Percentiles rank a stretch among this genome's conserved stretches.
phyloP scores from a whole-genome alignment of 2,797 vertebrate genomes.

The Eurystomus glaucurus region DNA sequence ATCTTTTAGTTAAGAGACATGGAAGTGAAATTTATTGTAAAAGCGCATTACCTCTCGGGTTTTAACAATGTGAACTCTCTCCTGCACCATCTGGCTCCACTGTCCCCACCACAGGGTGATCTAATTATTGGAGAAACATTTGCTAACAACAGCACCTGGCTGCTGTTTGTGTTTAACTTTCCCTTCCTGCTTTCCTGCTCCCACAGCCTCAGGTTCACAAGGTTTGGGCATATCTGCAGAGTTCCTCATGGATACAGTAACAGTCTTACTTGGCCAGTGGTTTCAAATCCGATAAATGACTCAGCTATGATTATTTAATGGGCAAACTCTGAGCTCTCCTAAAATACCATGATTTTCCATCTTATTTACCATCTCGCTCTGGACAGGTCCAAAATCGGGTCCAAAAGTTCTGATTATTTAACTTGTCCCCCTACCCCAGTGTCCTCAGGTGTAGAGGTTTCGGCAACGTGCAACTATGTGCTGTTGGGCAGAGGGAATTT shows the following conservation, averaged over 20 bases:
- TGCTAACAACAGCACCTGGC: slow-evolving; percentile 49
- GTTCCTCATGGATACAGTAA: not conserved
- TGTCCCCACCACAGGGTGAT: not conserved
- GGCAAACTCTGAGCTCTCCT: not conserved
- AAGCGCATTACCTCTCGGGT: not conserved
- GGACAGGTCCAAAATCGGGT: not conserved
- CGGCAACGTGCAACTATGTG: accelerated
- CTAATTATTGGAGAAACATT: slow-evolving; percentile 45
- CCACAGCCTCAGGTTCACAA: not conserved
- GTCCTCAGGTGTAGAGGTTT: not conserved
- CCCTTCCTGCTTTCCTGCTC: not conserved
- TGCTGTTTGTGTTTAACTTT: slow-evolving; percentile 46
- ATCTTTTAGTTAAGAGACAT: not conserved
- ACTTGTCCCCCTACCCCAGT: not conserved
- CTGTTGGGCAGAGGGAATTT: not conserved
- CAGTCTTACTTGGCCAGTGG: not conserved
- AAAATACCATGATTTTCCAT: not conserved
- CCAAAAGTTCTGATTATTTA: not conserved
- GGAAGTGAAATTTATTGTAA: not conserved
- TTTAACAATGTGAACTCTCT: not conserved
- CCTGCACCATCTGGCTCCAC: slow-evolving; percentile 2
- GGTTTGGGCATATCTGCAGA: not conserved
- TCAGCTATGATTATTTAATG: not conserved
- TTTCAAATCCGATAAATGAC: not conserved
- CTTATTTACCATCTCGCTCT: not conserved